Evolutionary conservation across 1,140 invertebrate genomes (phyloP).

Genomic region (Venturia canescens): DNA sequence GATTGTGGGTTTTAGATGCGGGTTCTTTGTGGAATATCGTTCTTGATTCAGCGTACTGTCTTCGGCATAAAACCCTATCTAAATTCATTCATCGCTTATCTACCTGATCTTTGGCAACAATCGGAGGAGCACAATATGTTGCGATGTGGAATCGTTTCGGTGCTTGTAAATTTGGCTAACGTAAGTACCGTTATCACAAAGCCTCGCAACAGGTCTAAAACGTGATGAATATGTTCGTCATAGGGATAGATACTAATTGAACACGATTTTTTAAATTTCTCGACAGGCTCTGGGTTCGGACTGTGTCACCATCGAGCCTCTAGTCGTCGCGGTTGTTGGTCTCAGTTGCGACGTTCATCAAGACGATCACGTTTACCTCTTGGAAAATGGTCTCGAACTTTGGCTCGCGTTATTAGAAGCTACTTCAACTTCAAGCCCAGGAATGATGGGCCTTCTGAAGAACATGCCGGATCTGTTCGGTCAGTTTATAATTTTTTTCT

Average conservation of each 20-base stretch:
- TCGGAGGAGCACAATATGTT: slow-evolving; percentile 93
- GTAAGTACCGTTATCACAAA: slow-evolving; percentile 73
- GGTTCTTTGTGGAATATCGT: slow-evolving; percentile 92
- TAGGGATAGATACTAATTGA: background rate
- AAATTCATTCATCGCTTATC: slow-evolving; percentile 85
- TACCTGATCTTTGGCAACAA: slow-evolving; percentile 92
- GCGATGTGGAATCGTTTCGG: slow-evolving; percentile 92
- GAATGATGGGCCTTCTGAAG: slow-evolving; percentile 84
- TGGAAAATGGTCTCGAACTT: slow-evolving; percentile 94
- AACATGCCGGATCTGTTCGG: slow-evolving; percentile 88
- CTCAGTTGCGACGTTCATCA: slow-evolving; percentile 89
- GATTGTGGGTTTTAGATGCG: slow-evolving; percentile 83
- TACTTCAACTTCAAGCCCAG: slow-evolving; percentile 78
- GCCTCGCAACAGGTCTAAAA: too few species aligned
- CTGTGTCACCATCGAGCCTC: slow-evolving; percentile 80
- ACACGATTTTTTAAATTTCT: slow-evolving; percentile 3
- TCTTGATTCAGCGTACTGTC: slow-evolving; percentile 92
- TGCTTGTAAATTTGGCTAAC: slow-evolving; percentile 88
- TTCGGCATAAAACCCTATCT: slow-evolving; percentile 84
- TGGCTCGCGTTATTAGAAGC: slow-evolving; percentile 92
- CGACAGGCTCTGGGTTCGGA: slow-evolving; percentile 80
- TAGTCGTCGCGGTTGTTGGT: slow-evolving; percentile 87
- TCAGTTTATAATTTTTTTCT: slow-evolving; percentile 69
- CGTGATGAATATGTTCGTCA: background rate
- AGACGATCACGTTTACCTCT: slow-evolving; percentile 89